Evolutionary conservation across 2,797 vertebrate species (phyloP).

Genomic region (Lycodopsis pacificus): DNA sequence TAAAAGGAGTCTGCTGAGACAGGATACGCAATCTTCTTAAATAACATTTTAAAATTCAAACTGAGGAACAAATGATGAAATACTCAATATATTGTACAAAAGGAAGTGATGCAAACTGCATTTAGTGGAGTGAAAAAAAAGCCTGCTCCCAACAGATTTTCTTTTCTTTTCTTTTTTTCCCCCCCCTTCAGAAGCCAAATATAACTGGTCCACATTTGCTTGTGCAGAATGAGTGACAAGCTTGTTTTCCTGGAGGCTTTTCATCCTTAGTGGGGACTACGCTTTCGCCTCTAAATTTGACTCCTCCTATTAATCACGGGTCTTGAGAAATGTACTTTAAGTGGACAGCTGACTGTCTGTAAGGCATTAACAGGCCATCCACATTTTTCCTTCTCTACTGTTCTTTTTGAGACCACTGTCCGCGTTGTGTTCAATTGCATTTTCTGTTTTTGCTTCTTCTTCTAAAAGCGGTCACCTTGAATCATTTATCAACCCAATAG

Average conservation of each 20-base stretch:
- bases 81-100: conserved; percentile 13
- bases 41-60: conserved; percentile 32
- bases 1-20: not conserved
- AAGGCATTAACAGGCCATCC: conserved; percentile 10
- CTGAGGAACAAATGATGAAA: conserved; percentile 38
- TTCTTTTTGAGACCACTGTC: conserved; percentile 6
- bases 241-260: conserved; percentile 44
- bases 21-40: not conserved
- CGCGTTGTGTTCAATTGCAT: not conserved
- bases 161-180: not conserved
- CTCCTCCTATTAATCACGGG: conserved; percentile 41
- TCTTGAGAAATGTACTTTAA: conserved; percentile 23
- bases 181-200: conserved; percentile 36
- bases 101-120: conserved; percentile 26
- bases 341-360: conserved; percentile 25
- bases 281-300: conserved; percentile 41
- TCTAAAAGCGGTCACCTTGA: not conserved
- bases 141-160: not conserved
- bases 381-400: not conserved
- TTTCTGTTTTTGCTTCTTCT: not conserved
- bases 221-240: conserved; percentile 48
- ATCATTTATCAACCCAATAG: conserved; percentile 26
- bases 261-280: conserved; percentile 27
- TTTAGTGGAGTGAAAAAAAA: conserved; percentile 22
- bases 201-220: conserved; percentile 46